Base-by-base conservation (phyloP, 2,113 vertebrate genomes). In the Bufo gargarizans region DNA sequence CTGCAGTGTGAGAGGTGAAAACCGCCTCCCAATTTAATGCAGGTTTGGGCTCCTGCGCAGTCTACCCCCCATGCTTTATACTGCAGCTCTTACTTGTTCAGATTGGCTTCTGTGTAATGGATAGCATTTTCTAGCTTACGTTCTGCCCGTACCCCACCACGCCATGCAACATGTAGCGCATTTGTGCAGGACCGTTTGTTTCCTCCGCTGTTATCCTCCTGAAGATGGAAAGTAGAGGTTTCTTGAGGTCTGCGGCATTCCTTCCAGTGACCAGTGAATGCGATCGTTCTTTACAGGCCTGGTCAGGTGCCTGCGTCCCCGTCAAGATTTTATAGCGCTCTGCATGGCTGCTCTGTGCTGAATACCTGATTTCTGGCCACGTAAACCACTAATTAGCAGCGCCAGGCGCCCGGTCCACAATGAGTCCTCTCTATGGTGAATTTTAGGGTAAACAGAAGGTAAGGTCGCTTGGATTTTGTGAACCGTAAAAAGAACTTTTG, bases 341-440 rank as follows among this genome's bases (percentile, higher is more conserved):
- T 80, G 78, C 78, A 59, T 81, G 78, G 78, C 22, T 81, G 78
- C n/a, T 61, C 78, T 63, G 79, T 63, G 45, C 14, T 49, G 14
- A 65, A 65, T 82, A n/a, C 59, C 59, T 17, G 59, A 45, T 49
- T 47, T n/a, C 80, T 82, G 80, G 80, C 59, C 59, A 9, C 49
- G 9, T 65, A 65, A 65, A 12, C 79, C 79, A 63, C 20, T 63
- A 47, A 82, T 80, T 80, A 43, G 55, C 80, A 13, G 80, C 6
- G 3, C 58, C 19, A 16, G n/a, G 56, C 13, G 45, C 53, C 6
- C 50, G 19, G 50, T 13, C 50, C n/a, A 82, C 80, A 82, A 65
- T 43, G 80, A 12, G 9, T 65, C 58, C 61, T 82, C 80, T 65
- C 19, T 82, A 20, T 65, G 43, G 80, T 47, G n/a, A 82, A 19